A percentile compares a stretch with the other conserved stretches of the same genome.
Evolutionary conservation across 2,888 invertebrate genomes (phyloP).

Genomic region (Danaus chrysippus): DNA sequence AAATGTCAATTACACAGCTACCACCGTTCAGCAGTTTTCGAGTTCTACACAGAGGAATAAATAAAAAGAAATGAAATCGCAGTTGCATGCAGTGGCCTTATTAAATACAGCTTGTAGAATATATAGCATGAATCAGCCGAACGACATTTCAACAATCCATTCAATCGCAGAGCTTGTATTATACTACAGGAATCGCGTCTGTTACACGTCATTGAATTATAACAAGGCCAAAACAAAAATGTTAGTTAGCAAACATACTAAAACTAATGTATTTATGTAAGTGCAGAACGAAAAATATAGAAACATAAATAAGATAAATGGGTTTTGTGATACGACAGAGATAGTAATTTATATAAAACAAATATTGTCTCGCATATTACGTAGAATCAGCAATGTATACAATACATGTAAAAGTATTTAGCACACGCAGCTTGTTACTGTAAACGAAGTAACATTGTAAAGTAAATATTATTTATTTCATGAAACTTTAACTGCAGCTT

Average conservation of each 20-base stretch:
- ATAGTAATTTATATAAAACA: not conserved
- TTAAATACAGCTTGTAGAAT: not conserved
- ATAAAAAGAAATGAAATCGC: not conserved
- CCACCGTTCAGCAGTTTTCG: too few relatives aligned
- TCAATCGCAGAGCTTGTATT: not conserved
- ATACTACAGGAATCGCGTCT: not conserved
- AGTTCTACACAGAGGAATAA: not conserved
- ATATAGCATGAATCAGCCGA: slow-evolving; percentile 1
- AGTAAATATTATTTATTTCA: too few relatives aligned
- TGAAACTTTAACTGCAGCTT: too few relatives aligned
- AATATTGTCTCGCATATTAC: not conserved
- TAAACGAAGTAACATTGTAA: not conserved
- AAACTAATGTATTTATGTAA: not conserved
- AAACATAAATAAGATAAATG: not conserved
- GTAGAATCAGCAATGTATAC: not conserved
- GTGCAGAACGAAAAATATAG: not conserved
- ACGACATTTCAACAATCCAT: slow-evolving; percentile 1
- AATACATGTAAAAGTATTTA: not conserved
- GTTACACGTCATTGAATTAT: too few relatives aligned
- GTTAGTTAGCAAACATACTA: not conserved
- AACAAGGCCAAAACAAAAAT: not conserved
- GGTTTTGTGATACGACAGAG: not conserved
- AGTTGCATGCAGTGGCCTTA: not conserved
- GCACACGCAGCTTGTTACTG: not conserved
- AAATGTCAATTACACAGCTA: too few relatives aligned